Evolutionary conservation across 2,797 vertebrate species (phyloP).

Genomic region (Phalloptychus januarius): DNA sequence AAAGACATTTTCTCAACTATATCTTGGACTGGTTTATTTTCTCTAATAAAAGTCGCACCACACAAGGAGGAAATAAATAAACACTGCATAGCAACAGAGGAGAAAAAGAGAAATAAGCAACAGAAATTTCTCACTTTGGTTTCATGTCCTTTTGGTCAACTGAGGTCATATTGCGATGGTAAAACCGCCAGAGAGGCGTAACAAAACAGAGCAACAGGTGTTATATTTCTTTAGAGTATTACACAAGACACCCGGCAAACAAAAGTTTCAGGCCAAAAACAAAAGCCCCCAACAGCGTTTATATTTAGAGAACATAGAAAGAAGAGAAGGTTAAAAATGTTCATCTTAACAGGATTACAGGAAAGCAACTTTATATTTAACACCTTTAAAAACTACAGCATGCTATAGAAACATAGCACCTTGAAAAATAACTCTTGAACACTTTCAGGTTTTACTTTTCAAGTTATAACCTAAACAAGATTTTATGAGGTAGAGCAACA

Average conservation of each 20-base stretch:
- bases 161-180: conserved; percentile 35
- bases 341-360: background rate
- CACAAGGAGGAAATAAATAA: background rate
- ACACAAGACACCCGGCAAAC: conserved; percentile 12
- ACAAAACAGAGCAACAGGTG: conserved; percentile 47
- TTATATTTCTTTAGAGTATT: conserved; percentile 53
- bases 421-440: background rate
- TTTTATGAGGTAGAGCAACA: background rate
- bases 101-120: background rate
- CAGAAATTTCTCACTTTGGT: conserved; percentile 25
- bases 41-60: background rate
- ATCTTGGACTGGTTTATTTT: background rate
- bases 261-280: conserved; percentile 15
- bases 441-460: background rate
- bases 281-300: background rate
- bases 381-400: background rate
- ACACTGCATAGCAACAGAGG: background rate
- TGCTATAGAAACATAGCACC: background rate
- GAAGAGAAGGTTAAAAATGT: background rate
- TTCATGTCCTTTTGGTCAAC: conserved; percentile 9
- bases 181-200: background rate
- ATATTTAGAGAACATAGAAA: background rate
- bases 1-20: background rate
- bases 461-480: background rate
- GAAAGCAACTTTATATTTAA: background rate